These are phyloP conservation scores for Agrypnia vestita DNA, from an alignment of 1,140 invertebrate genomes.

Conservation along the genomic window DNA sequence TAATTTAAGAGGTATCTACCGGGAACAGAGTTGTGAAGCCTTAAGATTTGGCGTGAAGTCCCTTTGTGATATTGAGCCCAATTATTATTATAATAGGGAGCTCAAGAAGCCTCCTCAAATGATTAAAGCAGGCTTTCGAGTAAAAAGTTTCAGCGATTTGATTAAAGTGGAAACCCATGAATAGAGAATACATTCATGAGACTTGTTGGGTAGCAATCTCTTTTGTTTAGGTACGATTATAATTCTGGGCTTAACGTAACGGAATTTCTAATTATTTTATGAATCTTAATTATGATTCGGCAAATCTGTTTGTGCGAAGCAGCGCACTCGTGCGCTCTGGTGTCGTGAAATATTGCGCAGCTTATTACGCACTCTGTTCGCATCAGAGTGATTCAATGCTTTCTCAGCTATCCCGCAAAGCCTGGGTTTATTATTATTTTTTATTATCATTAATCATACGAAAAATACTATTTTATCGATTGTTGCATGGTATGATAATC, in stretches of 20 bases:
- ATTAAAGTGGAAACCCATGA: conserved; percentile 29
- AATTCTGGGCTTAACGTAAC: neutral
- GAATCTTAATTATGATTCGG: too few species aligned
- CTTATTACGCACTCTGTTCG: too few species aligned
- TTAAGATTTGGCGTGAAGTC: conserved; percentile 1
- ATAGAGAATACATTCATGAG: conserved; percentile 36
- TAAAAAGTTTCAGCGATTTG: conserved; percentile 37
- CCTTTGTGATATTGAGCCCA: conserved; percentile 22
- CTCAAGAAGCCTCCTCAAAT: conserved; percentile 17
- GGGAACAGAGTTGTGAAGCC: conserved; percentile 4
- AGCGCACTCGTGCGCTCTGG: too few species aligned
- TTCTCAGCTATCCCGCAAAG: too few species aligned
- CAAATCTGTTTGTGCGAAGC: too few species aligned
- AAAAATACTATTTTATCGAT: too few species aligned
- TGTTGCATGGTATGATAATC: too few species aligned
- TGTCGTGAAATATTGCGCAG: too few species aligned
- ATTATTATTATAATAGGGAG: conserved; percentile 27
- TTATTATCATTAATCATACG: too few species aligned
- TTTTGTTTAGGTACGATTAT: conserved; percentile 14
- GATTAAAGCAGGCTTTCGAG: conserved; percentile 32
- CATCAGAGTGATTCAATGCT: too few species aligned
- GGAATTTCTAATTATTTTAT: neutral
- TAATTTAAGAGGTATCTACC: too few species aligned
- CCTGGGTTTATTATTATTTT: too few species aligned
- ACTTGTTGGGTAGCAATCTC: neutral